phyloP scores from a whole-genome alignment of 2,113 vertebrate genomes.

The Cygnus atratus region DNA sequence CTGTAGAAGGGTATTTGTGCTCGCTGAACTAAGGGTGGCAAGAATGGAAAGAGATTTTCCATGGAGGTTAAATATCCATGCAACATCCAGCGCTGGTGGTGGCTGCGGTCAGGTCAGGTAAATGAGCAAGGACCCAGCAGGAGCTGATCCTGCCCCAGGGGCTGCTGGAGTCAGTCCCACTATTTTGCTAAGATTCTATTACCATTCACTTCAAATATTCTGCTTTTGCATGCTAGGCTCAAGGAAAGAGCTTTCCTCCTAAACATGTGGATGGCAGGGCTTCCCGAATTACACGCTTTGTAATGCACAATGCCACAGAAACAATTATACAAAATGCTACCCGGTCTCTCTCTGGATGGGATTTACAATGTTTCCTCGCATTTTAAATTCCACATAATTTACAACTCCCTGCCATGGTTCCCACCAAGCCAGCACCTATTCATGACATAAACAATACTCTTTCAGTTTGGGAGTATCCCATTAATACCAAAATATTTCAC shows the following conservation, averaged over 20 bases:
- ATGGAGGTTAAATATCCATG: fast-evolving
- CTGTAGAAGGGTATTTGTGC: neutral
- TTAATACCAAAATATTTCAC: neutral
- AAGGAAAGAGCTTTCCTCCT: neutral
- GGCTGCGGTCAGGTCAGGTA: neutral
- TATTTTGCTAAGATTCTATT: neutral
- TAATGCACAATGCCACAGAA: neutral
- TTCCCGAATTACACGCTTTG: neutral
- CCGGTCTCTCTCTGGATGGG: neutral
- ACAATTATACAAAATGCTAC: neutral
- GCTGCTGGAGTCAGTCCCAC: neutral
- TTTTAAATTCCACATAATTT: neutral
- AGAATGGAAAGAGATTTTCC: neutral
- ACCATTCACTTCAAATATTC: neutral
- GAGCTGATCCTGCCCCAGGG: neutral
- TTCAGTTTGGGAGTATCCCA: neutral
- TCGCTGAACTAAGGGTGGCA: fast-evolving
- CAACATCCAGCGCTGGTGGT: fast-evolving
- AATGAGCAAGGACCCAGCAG: neutral
- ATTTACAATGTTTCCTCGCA: neutral
- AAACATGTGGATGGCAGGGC: neutral
- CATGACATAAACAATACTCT: neutral
- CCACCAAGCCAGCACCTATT: neutral
- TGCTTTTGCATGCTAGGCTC: neutral
- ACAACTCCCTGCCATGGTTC: neutral